Evolutionary conservation across 2,797 vertebrate genomes (phyloP).

Genomic region (Loris lydekkerianus): DNA sequence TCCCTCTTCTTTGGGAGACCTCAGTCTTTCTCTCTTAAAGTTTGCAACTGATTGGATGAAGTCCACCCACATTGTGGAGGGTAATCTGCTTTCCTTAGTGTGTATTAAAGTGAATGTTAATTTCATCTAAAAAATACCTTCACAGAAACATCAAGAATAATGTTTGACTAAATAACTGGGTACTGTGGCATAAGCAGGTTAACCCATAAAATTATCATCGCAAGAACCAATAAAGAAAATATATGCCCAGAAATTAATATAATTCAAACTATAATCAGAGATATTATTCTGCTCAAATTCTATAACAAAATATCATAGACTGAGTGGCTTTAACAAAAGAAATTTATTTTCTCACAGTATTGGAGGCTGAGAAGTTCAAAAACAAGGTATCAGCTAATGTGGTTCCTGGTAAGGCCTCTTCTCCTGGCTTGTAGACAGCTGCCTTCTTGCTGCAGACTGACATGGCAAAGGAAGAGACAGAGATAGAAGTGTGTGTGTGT

Average conservation of each 20-base stretch:
- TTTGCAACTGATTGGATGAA: background rate
- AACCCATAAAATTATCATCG: background rate
- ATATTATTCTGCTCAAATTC: background rate
- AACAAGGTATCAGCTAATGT: background rate
- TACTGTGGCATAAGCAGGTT: background rate
- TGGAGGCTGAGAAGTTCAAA: background rate
- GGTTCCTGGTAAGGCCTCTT: background rate
- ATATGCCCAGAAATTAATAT: background rate
- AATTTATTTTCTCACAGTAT: background rate
- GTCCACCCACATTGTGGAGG: background rate
- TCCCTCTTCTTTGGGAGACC: background rate
- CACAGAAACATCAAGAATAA: background rate
- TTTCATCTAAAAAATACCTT: background rate
- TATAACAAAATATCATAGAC: background rate
- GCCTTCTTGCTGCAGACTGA: background rate
- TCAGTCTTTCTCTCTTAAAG: background rate
- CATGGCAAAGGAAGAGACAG: too few relatives aligned
- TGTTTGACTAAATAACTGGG: background rate
- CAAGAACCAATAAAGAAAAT: constrained; percentile 34
- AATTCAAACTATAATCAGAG: background rate
- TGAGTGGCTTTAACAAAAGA: background rate
- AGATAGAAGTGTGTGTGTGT: background rate
- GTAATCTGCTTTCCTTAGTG: background rate
- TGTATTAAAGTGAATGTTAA: background rate
- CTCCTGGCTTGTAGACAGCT: too few relatives aligned